Conservation (phyloP, 2,888 invertebrate genomes). For the Acanthosepion esculentum region DNA sequence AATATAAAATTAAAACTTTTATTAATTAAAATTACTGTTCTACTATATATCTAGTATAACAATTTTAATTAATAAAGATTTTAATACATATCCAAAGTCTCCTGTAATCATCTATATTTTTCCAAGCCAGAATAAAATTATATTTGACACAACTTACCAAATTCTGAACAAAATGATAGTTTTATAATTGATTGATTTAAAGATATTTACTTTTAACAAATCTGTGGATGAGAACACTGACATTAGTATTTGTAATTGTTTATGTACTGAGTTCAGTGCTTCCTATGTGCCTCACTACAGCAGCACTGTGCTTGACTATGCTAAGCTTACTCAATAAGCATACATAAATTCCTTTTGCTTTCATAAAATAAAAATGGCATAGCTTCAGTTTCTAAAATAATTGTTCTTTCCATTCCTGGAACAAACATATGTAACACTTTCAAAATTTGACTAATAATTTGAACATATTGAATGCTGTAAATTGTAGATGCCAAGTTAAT, state of each 20-base stretch:
- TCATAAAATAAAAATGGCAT: neutral
- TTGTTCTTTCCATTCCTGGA: neutral
- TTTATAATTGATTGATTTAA: no score
- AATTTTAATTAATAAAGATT: no score
- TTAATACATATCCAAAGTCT: neutral
- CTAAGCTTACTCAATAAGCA: neutral
- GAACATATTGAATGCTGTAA: neutral
- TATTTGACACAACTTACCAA: no score
- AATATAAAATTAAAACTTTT: neutral
- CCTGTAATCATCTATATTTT: neutral
- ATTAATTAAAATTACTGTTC: neutral
- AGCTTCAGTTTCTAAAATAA: neutral
- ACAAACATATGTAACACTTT: neutral
- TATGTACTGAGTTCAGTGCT: neutral
- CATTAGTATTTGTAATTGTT: no score
- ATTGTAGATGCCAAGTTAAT: neutral
- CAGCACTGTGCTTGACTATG: neutral
- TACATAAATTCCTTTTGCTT: neutral
- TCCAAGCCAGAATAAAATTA: no score
- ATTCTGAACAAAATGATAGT: no score
- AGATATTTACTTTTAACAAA: no score
- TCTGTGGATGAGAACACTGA: no score
- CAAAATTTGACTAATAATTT: neutral
- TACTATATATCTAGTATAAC: neutral
- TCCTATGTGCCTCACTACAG: neutral